Conservation (phyloP, 2,113 vertebrate genomes). For the Pimephales promelas region DNA sequence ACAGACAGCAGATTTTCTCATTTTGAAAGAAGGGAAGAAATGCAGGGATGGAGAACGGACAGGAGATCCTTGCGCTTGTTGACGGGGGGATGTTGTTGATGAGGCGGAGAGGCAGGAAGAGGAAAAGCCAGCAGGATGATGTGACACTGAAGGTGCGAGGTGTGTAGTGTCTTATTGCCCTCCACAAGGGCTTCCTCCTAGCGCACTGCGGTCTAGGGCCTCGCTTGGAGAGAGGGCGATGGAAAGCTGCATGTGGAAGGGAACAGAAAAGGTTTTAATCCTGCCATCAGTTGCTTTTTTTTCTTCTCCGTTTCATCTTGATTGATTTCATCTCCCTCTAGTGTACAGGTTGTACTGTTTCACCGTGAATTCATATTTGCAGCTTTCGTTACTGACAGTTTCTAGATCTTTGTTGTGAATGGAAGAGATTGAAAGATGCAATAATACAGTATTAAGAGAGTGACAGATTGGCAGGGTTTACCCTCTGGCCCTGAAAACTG, state of each 20-base stretch:
- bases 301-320: background rate
- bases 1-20: slow-evolving; percentile 19
- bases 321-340: background rate
- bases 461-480: background rate
- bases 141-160: slow-evolving; percentile 67
- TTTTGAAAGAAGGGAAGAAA: slow-evolving; percentile 15
- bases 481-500: background rate
- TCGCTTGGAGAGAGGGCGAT: background rate
- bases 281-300: slow-evolving; percentile 7
- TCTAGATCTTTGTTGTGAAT: background rate
- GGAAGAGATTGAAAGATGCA: background rate
- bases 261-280: background rate
- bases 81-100: slow-evolving; percentile 46
- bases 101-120: slow-evolving; percentile 52
- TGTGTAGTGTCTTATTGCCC: slow-evolving; percentile 62
- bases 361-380: background rate
- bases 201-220: slow-evolving; percentile 49
- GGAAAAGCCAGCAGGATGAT: slow-evolving; percentile 52
- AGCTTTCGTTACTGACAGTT: background rate
- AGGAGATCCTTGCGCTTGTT: slow-evolving; percentile 26
- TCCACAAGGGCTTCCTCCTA: slow-evolving; percentile 45
- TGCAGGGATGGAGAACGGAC: slow-evolving; percentile 49
- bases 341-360: background rate
- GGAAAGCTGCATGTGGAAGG: background rate
- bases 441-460: background rate